A percentile compares a stretch with the other conserved stretches of the same genome.
phyloP scores from a whole-genome alignment of 1,140 invertebrate genomes.

The Aleiodes sp. region DNA sequence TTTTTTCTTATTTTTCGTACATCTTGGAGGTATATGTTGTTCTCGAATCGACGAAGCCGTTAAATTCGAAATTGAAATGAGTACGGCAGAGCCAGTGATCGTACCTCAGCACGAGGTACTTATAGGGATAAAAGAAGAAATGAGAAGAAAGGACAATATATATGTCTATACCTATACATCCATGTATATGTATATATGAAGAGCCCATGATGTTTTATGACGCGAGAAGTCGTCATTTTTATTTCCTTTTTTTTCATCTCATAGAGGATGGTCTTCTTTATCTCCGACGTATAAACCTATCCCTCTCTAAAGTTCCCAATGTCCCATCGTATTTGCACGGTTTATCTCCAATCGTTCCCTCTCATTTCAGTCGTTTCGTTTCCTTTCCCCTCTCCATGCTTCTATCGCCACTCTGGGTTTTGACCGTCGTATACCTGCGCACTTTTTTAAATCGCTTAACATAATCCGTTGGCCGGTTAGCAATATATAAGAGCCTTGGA shows the following conservation, averaged over 20 bases:
- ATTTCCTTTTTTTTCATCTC: constrained; percentile 32
- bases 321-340: neutral
- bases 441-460: constrained; percentile 49
- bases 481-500: neutral
- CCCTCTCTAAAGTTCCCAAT: too few species aligned
- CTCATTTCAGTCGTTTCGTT: constrained; percentile 17
- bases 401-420: neutral
- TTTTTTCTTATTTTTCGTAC: constrained; percentile 17
- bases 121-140: too few species aligned
- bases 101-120: too few species aligned
- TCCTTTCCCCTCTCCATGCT: neutral
- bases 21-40: neutral
- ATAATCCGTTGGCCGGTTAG: constrained; percentile 53
- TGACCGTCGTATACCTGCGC: constrained; percentile 33
- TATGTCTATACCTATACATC: neutral
- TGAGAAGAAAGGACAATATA: neutral
- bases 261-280: too few species aligned
- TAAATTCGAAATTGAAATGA: neutral
- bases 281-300: too few species aligned
- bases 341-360: constrained; percentile 1
- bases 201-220: constrained; percentile 18
- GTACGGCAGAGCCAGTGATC: too few species aligned
- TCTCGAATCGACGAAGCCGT: neutral
- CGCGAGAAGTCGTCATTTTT: constrained; percentile 27
- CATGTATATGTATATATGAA: too few species aligned